Evolutionary conservation across 2,888 invertebrate genomes (phyloP), one percentile per base, ranked within the genome.

Genomic region (Eurytoma californica): DNA sequence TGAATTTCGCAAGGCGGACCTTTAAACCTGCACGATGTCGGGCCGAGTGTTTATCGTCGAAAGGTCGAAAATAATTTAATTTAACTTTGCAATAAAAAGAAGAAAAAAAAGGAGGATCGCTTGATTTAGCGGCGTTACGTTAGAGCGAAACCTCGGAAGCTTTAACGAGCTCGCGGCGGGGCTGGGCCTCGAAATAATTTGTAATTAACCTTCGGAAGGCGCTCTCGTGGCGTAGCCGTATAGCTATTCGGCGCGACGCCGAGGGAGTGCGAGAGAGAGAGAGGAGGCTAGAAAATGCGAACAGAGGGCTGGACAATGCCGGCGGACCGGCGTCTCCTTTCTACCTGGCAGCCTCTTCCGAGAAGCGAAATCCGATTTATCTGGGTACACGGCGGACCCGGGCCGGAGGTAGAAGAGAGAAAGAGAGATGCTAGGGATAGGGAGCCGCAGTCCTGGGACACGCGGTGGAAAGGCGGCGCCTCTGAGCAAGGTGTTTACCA

Each of bases 401-500:
- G 24, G 13, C 49, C 55, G 28, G 61, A 57, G 5, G 20, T 47
- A 16, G 51, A 55, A 13, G 47, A 9, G 49, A 47, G 61, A 30
- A 16, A 16, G 18, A 28, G 81, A 79, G 47, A 39, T 51, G 63
- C 57, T 51, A 28, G 61, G 58, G 20, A 18, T 61, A 55, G 51
- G 65, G 70, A 74, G 80, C 51, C 67, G 80, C 57, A 74, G 57
- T 70, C 66, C 53, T 82, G 80, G 82, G 79, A 80, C 66, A 74
- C 80, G 65, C 69, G 61, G 49, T 58, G 77, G 80, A 82, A 81
- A 77, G 80, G 81, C 88, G 87, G 88, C 88, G 89, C 88, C 88
- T 89, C 83, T 88, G 80, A 86, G 88, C 88, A 88, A 89, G 88
- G 89, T 89, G 88, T 89, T 88, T 88, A 88, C 88, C 88, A 89